A percentile compares a stretch with the other conserved stretches of the same genome.
Conservation (phyloP, 2,113 vertebrate genomes). For the Columbina picui region DNA sequence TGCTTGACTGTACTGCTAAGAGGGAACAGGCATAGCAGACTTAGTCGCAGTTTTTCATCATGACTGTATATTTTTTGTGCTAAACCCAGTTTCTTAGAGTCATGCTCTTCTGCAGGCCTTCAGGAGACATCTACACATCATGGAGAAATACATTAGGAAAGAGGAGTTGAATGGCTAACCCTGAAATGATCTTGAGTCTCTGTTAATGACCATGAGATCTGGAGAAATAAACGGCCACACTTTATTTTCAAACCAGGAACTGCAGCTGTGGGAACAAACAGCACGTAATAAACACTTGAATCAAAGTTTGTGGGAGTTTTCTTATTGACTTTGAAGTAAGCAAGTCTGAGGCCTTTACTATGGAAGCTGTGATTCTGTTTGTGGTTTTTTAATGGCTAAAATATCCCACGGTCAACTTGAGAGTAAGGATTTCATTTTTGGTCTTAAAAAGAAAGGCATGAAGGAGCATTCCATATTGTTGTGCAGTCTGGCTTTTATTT, state of each 20-base stretch:
- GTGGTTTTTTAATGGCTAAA: slow-evolving; percentile 57
- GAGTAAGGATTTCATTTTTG: slow-evolving; percentile 55
- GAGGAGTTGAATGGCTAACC: not conserved
- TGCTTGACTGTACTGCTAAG: not conserved
- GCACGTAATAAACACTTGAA: slow-evolving; percentile 59
- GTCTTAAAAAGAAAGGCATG: slow-evolving; percentile 61
- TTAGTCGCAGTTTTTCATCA: accelerated
- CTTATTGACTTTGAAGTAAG: slow-evolving; percentile 51
- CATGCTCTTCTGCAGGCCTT: not conserved
- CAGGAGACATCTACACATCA: not conserved
- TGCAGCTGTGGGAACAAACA: slow-evolving; percentile 58
- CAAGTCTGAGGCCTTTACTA: slow-evolving; percentile 46
- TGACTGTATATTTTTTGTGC: not conserved
- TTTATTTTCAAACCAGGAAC: slow-evolving; percentile 40
- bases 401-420: slow-evolving; percentile 55
- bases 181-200: slow-evolving; percentile 1
- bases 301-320: slow-evolving; percentile 63
- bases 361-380: slow-evolving; percentile 59
- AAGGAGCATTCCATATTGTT: slow-evolving; percentile 66
- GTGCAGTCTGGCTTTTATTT: slow-evolving; percentile 75
- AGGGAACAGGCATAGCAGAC: not conserved
- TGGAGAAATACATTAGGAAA: slow-evolving; percentile 6
- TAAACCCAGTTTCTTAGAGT: not conserved
- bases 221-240: not conserved
- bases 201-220: not conserved